phyloP scores from a whole-genome alignment of 2,113 vertebrate genomes.

The Rhineura floridana region DNA sequence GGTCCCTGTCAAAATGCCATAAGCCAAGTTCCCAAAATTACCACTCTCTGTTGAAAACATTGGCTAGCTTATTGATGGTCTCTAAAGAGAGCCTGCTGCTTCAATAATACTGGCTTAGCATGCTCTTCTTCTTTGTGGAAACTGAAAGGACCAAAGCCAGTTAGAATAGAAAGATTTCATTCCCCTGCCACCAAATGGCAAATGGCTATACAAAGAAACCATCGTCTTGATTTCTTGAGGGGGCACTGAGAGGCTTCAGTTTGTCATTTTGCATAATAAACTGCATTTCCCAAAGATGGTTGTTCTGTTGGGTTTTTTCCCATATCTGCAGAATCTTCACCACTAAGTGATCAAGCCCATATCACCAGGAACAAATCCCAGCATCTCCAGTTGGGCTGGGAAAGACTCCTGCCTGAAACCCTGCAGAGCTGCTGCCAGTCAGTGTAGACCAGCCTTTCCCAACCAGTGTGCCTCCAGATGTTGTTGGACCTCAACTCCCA shows the following conservation, averaged over 20 bases:
- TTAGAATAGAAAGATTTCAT: slow-evolving; percentile 27
- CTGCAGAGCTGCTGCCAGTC: too few species aligned
- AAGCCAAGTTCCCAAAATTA: background rate
- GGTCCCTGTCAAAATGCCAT: background rate
- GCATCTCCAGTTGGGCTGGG: too few species aligned
- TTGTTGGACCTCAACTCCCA: too few species aligned
- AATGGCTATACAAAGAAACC: slow-evolving; percentile 4
- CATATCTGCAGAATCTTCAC: slow-evolving; percentile 9
- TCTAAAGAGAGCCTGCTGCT: background rate
- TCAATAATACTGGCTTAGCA: background rate
- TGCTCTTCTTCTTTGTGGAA: background rate
- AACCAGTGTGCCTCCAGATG: too few species aligned
- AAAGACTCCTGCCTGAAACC: too few species aligned
- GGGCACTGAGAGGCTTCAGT: background rate
- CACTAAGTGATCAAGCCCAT: slow-evolving; percentile 4
- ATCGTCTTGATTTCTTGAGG: slow-evolving; percentile 12
- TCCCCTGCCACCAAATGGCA: slow-evolving; percentile 22
- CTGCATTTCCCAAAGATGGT: background rate
- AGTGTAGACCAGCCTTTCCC: too few species aligned
- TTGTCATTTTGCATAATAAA: background rate
- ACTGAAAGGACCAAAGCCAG: background rate
- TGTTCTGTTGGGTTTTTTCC: background rate
- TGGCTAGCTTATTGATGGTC: slow-evolving; percentile 15
- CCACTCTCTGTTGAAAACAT: background rate
- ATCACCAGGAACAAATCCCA: slow-evolving; percentile 19